These are phyloP conservation scores for Diabrotica virgifera DNA, from an alignment of 1,140 invertebrate genomes.

Conservation along the genomic window DNA sequence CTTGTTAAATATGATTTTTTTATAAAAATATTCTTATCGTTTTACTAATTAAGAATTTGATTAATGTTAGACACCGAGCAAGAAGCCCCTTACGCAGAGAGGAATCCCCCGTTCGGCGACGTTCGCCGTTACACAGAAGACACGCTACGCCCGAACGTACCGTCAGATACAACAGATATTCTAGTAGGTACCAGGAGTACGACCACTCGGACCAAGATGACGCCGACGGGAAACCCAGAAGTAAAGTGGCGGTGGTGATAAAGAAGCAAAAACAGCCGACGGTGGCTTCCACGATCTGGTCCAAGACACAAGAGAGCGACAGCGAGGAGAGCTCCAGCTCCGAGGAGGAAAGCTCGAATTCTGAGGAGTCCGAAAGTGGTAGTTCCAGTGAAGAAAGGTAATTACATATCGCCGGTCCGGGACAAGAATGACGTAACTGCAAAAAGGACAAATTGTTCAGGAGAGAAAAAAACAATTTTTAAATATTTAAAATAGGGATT, in stretches of 20 bases:
- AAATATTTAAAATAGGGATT: no score
- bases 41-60: no score
- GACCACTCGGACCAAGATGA: constrained; percentile 28
- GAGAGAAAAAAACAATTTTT: no score
- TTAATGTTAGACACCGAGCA: background rate
- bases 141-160: background rate
- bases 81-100: constrained; percentile 4
- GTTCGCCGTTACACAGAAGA: background rate
- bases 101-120: constrained; percentile 10
- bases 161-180: background rate
- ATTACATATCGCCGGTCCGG: no score
- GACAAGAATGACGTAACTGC: no score
- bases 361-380: constrained; percentile 12
- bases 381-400: background rate
- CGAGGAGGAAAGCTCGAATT: constrained; percentile 13
- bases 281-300: constrained; percentile 46
- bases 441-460: no score
- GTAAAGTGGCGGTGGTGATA: constrained; percentile 45
- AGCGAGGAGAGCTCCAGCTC: constrained; percentile 19
- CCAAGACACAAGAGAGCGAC: constrained; percentile 29
- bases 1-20: no score
- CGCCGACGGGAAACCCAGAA: constrained; percentile 34
- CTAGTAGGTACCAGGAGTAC: background rate
- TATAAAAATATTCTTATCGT: no score
- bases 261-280: constrained; percentile 44